Conservation (phyloP, 2,888 invertebrate species). For the Erebia palarica region DNA sequence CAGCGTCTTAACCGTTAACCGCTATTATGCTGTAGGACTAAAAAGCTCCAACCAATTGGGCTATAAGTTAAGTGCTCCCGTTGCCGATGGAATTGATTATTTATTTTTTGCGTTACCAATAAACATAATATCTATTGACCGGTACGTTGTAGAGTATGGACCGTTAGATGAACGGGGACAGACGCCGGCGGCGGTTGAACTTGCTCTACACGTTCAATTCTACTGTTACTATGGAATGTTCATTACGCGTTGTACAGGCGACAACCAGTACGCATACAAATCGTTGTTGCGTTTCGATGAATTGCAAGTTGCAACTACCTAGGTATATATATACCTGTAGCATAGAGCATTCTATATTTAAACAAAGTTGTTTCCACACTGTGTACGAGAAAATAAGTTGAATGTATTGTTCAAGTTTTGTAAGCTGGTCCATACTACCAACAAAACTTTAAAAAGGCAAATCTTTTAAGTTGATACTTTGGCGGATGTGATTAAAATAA, state of each 20-base stretch:
- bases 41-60: background rate
- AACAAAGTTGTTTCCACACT: background rate
- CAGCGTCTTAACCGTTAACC: slow-evolving; percentile 16
- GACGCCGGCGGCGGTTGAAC: slow-evolving; percentile 43
- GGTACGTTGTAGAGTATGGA: slow-evolving; percentile 39
- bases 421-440: too few species aligned
- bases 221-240: slow-evolving; percentile 43
- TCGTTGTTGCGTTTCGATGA: slow-evolving; percentile 32
- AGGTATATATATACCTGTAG: too few species aligned
- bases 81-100: slow-evolving; percentile 30
- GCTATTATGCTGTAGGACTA: background rate
- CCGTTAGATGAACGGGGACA: slow-evolving; percentile 65
- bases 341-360: slow-evolving; percentile 20
- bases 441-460: too few species aligned
- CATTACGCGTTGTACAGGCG: slow-evolving; percentile 33
- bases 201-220: slow-evolving; percentile 45
- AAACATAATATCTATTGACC: slow-evolving; percentile 41
- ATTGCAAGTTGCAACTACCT: too few species aligned
- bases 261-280: slow-evolving; percentile 40
- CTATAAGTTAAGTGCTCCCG: slow-evolving; percentile 18
- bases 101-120: slow-evolving; percentile 41
- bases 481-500: too few species aligned
- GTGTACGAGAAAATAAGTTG: slow-evolving; percentile 3
- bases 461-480: too few species aligned
- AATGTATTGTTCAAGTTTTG: background rate